Base-by-base conservation (phyloP, 2,797 vertebrate genomes). In the Rhabdomys pumilio region DNA sequence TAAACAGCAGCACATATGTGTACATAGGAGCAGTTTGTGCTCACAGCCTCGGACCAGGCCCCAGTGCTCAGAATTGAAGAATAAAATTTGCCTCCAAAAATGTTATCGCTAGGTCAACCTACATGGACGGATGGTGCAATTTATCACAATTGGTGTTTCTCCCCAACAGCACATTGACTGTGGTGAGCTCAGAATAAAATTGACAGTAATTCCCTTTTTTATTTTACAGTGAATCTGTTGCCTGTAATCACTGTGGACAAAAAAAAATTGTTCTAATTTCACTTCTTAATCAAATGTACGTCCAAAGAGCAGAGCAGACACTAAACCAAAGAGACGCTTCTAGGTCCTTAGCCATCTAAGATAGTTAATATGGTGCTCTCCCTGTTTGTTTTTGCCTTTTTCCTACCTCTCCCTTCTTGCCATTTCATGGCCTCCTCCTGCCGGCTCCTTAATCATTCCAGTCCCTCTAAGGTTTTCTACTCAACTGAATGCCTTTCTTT, bases 251-350 rank as follows among this genome's bases (percentile, higher is more conserved):
- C 57, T 82, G 63, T 63, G 81, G 85, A 93, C 0, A 11, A 95
- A 97, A 11, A 94, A 97, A 96, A 96, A 93, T 55, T 94, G 87
- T 97, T 94, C 61, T 97, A 96, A 97, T 97, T 96, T 97, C 81
- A 93, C 94, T 97, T 97, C 96, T 97, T 97, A 97, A 97, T 98
- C 89, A 98, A 96, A 93, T 86, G 94, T 85, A 91, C 2, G 4
- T 84, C 89, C 88, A 95, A 94, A 97, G 93, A 96, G 67, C 87
- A 97, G 67, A 90, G 90, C 94, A 87, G 75, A 76, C 75, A 93
- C 92, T 97, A 96, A 95, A 96, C 95, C 96, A 69, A 87, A 96
- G 96, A 97, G 95, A 97, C 29, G 82, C 96, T 97, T 96, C 59
- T 91, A 77, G 82, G 95, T 89, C 95, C 95, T 98, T 79, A 92